Evolutionary conservation across 92 coral and sea anemone species (phyloP).

Genomic region (Palythoa heliodiscus): DNA sequence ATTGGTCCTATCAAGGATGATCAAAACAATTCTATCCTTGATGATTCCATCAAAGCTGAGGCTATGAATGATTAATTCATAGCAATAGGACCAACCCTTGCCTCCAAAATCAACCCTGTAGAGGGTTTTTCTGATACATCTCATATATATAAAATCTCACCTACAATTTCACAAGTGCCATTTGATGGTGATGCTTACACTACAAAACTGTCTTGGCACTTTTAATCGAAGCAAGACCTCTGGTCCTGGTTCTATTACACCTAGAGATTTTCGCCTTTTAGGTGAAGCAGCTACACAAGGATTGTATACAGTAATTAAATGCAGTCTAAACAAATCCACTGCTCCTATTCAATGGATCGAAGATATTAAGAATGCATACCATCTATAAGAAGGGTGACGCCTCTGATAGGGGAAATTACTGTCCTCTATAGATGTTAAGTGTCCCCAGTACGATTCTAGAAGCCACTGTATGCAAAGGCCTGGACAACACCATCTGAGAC

Average conservation of each 20-base stretch:
- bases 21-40: conserved; percentile 34
- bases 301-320: conserved; percentile 20
- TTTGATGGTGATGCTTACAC: conserved; percentile 25
- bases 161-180: conserved; percentile 44
- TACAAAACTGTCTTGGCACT: background rate
- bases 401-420: conserved; percentile 26
- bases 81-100: conserved; percentile 42
- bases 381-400: conserved; percentile 50
- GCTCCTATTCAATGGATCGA: conserved; percentile 47
- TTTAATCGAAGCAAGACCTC: conserved; percentile 29
- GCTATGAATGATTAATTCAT: conserved; percentile 47
- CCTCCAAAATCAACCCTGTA: conserved; percentile 40
- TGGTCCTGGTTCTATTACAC: conserved; percentile 51
- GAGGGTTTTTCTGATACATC: conserved; percentile 24
- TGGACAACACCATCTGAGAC: conserved; percentile 27
- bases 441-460: conserved; percentile 50
- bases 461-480: conserved; percentile 10
- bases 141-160: conserved; percentile 30
- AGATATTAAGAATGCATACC: conserved; percentile 37
- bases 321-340: conserved; percentile 13
- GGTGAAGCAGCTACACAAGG: conserved; percentile 47
- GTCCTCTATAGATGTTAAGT: conserved; percentile 50
- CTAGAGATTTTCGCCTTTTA: conserved; percentile 50
- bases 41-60: conserved; percentile 36
- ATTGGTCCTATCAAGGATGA: conserved; percentile 57